Percentiles rank a stretch among this genome's conserved stretches.
These are phyloP conservation scores for Drosophila gunungcola DNA, from an alignment of 1,140 invertebrate species.

Conservation along the genomic window DNA sequence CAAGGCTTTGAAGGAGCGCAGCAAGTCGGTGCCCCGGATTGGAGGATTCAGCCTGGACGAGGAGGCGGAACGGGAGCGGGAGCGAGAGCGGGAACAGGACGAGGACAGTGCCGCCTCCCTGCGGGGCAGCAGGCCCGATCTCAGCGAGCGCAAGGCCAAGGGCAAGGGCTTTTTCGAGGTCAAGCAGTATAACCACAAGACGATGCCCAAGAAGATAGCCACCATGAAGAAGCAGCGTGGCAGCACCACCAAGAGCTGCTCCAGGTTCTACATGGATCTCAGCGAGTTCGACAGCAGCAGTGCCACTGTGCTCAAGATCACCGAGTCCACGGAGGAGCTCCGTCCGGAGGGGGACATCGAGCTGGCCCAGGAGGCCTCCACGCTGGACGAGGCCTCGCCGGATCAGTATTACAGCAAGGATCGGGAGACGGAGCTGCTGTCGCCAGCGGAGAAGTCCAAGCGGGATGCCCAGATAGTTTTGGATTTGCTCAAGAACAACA, in stretches of 20 bases:
- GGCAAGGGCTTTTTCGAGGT: conserved; percentile 85
- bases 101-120: conserved; percentile 62
- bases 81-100: conserved; percentile 49
- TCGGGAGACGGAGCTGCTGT: conserved; percentile 54
- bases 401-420: conserved; percentile 43
- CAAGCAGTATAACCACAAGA: conserved; percentile 88
- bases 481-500: conserved; percentile 92
- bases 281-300: conserved; percentile 82
- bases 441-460: conserved; percentile 61
- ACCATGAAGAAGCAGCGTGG: conserved; percentile 88
- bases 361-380: conserved; percentile 52
- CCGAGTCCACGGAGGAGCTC: conserved; percentile 88
- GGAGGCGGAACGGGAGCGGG: conserved; percentile 42
- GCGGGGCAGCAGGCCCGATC: conserved; percentile 70
- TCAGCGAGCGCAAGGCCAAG: conserved; percentile 72
- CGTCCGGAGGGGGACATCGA: conserved; percentile 53
- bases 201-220: conserved; percentile 88
- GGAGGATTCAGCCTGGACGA: conserved; percentile 64
- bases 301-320: conserved; percentile 86
- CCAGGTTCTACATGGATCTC: conserved; percentile 89
- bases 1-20: conserved; percentile 80
- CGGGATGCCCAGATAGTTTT: conserved; percentile 88
- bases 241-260: conserved; percentile 84
- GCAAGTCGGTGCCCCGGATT: conserved; percentile 80
- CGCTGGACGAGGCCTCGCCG: conserved; percentile 26